phyloP scores from a whole-genome alignment of 2,888 invertebrate species.

The Acleris literana region DNA sequence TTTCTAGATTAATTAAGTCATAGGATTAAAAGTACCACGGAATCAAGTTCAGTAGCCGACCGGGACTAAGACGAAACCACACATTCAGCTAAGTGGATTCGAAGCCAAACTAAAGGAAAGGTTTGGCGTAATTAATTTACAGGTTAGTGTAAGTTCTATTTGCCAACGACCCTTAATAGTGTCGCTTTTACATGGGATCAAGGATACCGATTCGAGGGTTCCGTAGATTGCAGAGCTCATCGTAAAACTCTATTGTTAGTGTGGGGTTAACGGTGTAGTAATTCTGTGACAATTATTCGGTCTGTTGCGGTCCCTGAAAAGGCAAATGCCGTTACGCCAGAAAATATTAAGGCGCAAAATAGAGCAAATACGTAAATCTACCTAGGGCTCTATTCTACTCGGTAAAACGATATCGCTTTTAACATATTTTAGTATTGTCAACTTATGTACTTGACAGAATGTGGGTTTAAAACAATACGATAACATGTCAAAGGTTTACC shows the following conservation, averaged over 20 bases:
- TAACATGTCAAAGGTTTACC: no score
- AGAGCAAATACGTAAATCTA: no score
- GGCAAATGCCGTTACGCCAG: not conserved
- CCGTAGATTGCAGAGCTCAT: not conserved
- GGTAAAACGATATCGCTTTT: no score
- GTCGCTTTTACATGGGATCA: not conserved
- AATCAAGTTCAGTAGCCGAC: slow-evolving; percentile 18
- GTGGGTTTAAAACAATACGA: no score
- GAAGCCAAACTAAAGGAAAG: slow-evolving; percentile 18
- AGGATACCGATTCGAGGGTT: not conserved
- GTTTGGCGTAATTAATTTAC: slow-evolving; percentile 28
- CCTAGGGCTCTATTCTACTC: no score
- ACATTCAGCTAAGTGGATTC: slow-evolving; percentile 22
- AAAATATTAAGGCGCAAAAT: no score
- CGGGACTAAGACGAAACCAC: slow-evolving; percentile 28
- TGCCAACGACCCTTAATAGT: not conserved
- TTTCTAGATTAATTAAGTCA: slow-evolving; percentile 3
- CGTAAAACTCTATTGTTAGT: not conserved
- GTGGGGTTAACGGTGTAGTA: not conserved
- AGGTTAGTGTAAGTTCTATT: slow-evolving; percentile 17
- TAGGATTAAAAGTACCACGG: slow-evolving; percentile 1
- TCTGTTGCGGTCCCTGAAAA: not conserved
- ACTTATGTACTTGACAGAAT: no score
- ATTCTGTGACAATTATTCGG: slow-evolving; percentile 2
- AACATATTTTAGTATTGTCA: no score